Conservation (phyloP, 2,797 vertebrate species). For the Gadopsis marmoratus region DNA sequence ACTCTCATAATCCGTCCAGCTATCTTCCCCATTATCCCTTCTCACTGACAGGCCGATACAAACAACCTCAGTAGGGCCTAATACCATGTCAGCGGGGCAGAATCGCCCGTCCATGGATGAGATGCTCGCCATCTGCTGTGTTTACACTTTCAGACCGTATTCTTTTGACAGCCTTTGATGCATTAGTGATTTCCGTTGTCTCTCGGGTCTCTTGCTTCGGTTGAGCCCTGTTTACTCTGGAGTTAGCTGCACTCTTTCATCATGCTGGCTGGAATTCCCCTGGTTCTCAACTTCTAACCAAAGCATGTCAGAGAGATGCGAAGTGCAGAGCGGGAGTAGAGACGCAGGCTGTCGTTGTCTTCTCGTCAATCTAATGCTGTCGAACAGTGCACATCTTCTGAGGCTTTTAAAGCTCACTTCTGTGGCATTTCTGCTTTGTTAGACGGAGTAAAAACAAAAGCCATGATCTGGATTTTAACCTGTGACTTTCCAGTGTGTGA, state of each 20-base stretch:
- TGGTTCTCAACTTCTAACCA: slow-evolving; percentile 59
- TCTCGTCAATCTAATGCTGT: slow-evolving; percentile 35
- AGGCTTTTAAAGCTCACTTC: slow-evolving; percentile 28
- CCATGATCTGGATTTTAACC: slow-evolving; percentile 31
- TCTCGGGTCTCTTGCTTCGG: slow-evolving; percentile 59
- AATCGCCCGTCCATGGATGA: slow-evolving; percentile 61
- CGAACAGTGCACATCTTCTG: slow-evolving; percentile 40
- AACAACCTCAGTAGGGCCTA: slow-evolving; percentile 69
- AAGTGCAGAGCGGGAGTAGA: slow-evolving; percentile 41
- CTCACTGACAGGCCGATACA: slow-evolving; percentile 70
- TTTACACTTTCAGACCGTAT: slow-evolving; percentile 67
- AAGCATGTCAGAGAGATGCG: slow-evolving; percentile 46
- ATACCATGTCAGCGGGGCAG: slow-evolving; percentile 63
- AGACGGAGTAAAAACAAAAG: slow-evolving; percentile 14
- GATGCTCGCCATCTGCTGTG: slow-evolving; percentile 72
- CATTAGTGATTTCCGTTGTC: slow-evolving; percentile 73
- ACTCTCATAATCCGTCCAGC: slow-evolving; percentile 70
- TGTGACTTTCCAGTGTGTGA: background rate
- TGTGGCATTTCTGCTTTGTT: slow-evolving; percentile 40
- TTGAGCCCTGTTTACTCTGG: slow-evolving; percentile 67
- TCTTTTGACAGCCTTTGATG: slow-evolving; percentile 76
- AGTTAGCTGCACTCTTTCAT: slow-evolving; percentile 74
- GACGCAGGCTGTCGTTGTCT: slow-evolving; percentile 50
- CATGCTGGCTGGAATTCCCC: slow-evolving; percentile 68
- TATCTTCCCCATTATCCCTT: slow-evolving; percentile 67